phyloP scores from a whole-genome alignment of 92 coral and sea anemone species.

The Porites cylindrica region DNA sequence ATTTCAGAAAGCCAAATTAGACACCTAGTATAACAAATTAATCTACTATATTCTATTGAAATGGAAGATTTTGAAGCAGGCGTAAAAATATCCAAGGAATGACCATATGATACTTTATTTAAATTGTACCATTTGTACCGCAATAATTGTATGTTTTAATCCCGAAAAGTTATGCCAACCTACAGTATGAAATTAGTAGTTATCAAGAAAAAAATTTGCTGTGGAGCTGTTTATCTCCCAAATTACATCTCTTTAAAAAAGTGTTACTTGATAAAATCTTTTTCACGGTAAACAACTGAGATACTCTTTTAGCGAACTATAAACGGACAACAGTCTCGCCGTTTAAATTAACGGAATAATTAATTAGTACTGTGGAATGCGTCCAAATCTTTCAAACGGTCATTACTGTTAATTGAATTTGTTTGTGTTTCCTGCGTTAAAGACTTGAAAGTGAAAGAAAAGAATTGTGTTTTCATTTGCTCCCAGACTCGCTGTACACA shows the following conservation, averaged over 20 bases:
- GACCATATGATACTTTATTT: not conserved
- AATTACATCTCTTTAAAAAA: no score
- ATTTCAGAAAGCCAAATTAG: not conserved
- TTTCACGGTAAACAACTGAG: no score
- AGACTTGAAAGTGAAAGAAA: constrained; percentile 7
- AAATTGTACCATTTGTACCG: no score
- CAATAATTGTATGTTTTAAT: no score
- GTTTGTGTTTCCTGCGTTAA: constrained; percentile 26
- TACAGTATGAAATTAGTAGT: no score
- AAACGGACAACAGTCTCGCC: not conserved
- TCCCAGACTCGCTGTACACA: not conserved
- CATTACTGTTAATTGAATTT: not conserved
- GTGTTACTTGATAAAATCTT: not conserved
- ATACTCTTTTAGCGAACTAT: not conserved
- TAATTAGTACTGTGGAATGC: not conserved
- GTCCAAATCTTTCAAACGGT: constrained; percentile 4
- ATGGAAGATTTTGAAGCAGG: not conserved
- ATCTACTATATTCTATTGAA: not conserved
- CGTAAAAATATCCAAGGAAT: no score
- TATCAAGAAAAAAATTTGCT: not conserved
- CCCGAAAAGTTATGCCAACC: no score
- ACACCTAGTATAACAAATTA: no score
- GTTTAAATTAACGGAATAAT: not conserved
- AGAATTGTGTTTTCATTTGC: constrained; percentile 1
- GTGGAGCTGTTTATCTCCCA: not conserved